Conservation (phyloP, 1,140 invertebrate genomes). For the Melitaea cinxia region DNA sequence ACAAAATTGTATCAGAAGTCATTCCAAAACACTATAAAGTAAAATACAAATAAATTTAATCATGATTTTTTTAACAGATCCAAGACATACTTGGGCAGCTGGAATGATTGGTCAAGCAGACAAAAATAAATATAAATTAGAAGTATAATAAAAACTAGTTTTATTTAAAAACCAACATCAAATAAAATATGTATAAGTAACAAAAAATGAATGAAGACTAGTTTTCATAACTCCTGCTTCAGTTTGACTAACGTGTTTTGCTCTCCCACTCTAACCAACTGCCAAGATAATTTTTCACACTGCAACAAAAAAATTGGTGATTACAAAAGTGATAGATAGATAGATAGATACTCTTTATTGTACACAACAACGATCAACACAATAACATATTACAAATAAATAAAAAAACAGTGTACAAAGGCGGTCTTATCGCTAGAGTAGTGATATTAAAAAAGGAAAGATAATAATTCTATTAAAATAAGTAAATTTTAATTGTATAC, state of each 20-base stretch:
- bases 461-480: too few species aligned
- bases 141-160: neutral
- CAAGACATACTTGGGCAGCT: constrained; percentile 94
- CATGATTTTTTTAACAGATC: constrained; percentile 85
- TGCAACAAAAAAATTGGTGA: constrained; percentile 79
- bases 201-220: neutral
- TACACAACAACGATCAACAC: too few species aligned
- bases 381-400: too few species aligned
- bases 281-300: constrained; percentile 94
- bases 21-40: neutral
- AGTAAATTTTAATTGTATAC: too few species aligned
- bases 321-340: neutral
- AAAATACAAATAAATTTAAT: neutral
- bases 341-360: too few species aligned
- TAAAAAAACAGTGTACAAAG: too few species aligned
- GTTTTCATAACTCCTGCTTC: constrained; percentile 9
- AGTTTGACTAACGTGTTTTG: constrained; percentile 32
- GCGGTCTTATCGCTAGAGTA: too few species aligned
- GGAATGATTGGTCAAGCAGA: constrained; percentile 87
- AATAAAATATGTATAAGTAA: neutral
- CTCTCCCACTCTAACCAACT: constrained; percentile 89
- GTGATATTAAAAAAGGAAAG: too few species aligned
- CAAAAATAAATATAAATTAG: constrained; percentile 42
- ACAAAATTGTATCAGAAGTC: too few species aligned
- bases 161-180: neutral